Conservation (phyloP, 2,797 vertebrate genomes). For the Gouania willdenowi region DNA sequence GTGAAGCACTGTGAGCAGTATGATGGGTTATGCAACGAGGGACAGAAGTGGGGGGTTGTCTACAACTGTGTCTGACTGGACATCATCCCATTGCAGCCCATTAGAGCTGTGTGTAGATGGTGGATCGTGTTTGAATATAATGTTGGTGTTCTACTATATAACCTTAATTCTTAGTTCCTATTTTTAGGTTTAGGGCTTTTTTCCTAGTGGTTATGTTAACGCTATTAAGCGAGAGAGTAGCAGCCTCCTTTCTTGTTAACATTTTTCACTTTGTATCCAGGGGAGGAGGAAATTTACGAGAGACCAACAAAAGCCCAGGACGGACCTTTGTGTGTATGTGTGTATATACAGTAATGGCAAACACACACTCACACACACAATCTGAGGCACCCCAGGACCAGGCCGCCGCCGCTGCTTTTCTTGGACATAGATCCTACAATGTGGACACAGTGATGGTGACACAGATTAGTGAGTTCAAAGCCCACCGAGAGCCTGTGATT, state of each 20-base stretch:
- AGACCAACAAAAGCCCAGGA: conserved; percentile 8
- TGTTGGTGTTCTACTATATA: too few relatives aligned
- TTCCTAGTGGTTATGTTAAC: too few relatives aligned
- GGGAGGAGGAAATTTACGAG: conserved; percentile 24
- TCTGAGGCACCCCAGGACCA: conserved; percentile 26
- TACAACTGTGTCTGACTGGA: too few relatives aligned
- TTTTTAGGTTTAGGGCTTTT: too few relatives aligned
- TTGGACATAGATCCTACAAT: conserved; percentile 45
- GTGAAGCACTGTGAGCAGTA: too few relatives aligned
- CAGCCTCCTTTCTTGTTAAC: conserved; percentile 14
- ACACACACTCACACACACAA: conserved; percentile 36
- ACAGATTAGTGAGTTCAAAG: conserved; percentile 64
- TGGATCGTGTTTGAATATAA: too few relatives aligned
- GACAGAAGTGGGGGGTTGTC: too few relatives aligned
- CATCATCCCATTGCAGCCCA: too few relatives aligned
- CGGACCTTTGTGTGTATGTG: conserved; percentile 4
- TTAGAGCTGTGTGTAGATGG: too few relatives aligned
- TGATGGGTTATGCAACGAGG: too few relatives aligned
- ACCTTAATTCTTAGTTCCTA: too few relatives aligned
- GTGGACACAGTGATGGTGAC: conserved; percentile 42
- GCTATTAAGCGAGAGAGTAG: not conserved
- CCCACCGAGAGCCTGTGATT: conserved; percentile 8
- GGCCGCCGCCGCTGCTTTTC: conserved; percentile 49
- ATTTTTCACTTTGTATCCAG: conserved; percentile 18
- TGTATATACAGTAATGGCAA: conserved; percentile 26